Percentiles rank a stretch among this genome's conserved stretches.
Evolutionary conservation across 2,113 vertebrate species (phyloP).

Genomic region (Serinus canaria): DNA sequence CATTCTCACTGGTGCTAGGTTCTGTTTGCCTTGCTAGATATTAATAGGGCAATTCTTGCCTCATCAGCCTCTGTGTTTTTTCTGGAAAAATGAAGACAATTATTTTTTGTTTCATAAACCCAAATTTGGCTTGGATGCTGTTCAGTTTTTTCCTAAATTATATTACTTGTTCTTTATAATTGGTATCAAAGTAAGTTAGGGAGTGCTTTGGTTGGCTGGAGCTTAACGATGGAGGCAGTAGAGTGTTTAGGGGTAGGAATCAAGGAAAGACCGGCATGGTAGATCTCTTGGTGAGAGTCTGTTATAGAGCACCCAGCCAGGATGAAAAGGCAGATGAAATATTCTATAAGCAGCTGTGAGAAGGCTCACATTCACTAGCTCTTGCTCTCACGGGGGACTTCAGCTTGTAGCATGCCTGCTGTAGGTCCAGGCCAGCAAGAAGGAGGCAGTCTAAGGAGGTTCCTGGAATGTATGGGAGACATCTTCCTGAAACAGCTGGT

Average conservation of each 20-base stretch:
- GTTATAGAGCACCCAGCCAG: background rate
- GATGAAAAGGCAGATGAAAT: background rate
- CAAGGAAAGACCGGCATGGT: background rate
- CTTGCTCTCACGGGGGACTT: background rate
- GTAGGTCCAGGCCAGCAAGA: background rate
- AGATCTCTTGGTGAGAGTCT: background rate
- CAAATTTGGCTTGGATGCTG: background rate
- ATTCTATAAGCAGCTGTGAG: background rate
- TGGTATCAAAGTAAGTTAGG: background rate
- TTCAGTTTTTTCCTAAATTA: background rate
- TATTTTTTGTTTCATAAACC: background rate
- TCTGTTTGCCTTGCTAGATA: background rate
- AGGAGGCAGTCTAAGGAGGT: background rate
- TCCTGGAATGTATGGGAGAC: background rate
- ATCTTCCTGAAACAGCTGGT: background rate
- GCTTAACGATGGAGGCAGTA: background rate
- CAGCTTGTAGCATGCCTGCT: background rate
- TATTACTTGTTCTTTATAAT: background rate
- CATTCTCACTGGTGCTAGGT: background rate
- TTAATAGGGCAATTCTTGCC: background rate
- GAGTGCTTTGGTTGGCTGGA: background rate
- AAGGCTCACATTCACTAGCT: background rate
- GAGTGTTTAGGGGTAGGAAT: background rate
- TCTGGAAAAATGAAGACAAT: background rate
- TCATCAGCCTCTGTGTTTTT: background rate